Conservation (phyloP, 2,113 vertebrate species). For the Stictonetta naevosa region DNA sequence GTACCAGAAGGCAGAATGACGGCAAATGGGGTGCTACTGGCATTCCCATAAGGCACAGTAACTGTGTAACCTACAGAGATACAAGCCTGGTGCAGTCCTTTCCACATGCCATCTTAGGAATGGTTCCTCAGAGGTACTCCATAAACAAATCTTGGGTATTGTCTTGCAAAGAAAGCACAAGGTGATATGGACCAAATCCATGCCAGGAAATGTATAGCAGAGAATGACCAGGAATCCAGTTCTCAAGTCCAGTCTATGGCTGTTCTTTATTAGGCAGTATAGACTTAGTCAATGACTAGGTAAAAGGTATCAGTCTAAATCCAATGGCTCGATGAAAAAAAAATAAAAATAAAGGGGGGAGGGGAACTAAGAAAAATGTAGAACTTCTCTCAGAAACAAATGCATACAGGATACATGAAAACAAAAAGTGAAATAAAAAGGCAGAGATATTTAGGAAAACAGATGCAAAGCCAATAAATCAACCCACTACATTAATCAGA, state of each 20-base stretch:
- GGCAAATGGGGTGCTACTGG: not conserved
- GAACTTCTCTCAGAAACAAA: not conserved
- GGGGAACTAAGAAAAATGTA: not conserved
- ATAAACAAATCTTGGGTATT: not conserved
- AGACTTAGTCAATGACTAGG: not conserved
- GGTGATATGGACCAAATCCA: not conserved
- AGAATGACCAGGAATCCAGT: not conserved
- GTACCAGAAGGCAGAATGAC: not conserved
- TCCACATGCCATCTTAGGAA: not conserved
- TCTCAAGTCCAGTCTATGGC: not conserved
- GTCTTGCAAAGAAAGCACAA: not conserved
- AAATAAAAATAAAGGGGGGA: not conserved
- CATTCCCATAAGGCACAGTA: rapidly evolving
- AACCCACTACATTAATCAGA: conserved; percentile 5
- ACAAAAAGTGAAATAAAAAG: not conserved
- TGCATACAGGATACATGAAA: not conserved
- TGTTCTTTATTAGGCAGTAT: not conserved
- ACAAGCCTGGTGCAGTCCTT: not conserved
- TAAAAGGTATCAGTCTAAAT: not conserved
- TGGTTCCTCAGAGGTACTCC: not conserved
- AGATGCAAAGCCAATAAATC: conserved; percentile 1
- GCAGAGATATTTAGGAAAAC: not conserved
- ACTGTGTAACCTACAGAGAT: not conserved
- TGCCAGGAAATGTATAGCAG: not conserved
- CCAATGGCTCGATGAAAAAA: not conserved